Base-by-base conservation (phyloP, 2,797 vertebrate genomes). In the Coendou prehensilis region DNA sequence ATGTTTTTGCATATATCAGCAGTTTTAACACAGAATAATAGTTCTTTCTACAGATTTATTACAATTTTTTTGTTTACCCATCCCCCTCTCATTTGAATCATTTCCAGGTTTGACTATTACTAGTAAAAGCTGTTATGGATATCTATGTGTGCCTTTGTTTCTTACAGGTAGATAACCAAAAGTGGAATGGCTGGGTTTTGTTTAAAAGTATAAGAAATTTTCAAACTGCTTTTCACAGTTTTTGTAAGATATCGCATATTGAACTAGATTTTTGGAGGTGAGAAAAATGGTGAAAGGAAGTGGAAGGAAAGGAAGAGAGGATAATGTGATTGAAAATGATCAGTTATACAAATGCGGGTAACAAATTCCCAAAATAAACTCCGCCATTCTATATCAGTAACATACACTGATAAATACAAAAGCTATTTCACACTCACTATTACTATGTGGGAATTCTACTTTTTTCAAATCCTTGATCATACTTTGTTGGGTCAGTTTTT, bases 161-260 rank as follows among this genome's bases (percentile, higher is more conserved):
- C 13, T 71, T 41, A 59, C 15, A 85, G 18, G 45, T 59, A 73
- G 88, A 84, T 26, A 64, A 30, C 28, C 37, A 9, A 37, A 47
- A 73, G 6, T 23, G 41, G 26, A 90, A 84, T 37, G 33, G 9
- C 37, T 82, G 30, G 20, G 37, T 69, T 37, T 45, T n/a, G 18
- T 47, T 93, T 61, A 18, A 78, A n/a, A 13, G 78, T 86, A 26
- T 14, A 82, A 89, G 33, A 93, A 84, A 92, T 73, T 11, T 59
- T 9, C 17, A n/a, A 80, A 10, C 17, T 61, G 23, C 18, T 91
- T 90, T 83, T 56, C 14, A 41, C 9, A 41, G 20, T 59, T 79
- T 80, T 89, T 63, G 37, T 56, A 13, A 54, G 6, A 52, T 83
- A 28, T 45, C 20, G 54, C 17, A 37, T 45, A 47, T 15, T 47